Evolutionary conservation across 2,888 invertebrate genomes (phyloP).

Genomic region (Eupithecia dodoneata): DNA sequence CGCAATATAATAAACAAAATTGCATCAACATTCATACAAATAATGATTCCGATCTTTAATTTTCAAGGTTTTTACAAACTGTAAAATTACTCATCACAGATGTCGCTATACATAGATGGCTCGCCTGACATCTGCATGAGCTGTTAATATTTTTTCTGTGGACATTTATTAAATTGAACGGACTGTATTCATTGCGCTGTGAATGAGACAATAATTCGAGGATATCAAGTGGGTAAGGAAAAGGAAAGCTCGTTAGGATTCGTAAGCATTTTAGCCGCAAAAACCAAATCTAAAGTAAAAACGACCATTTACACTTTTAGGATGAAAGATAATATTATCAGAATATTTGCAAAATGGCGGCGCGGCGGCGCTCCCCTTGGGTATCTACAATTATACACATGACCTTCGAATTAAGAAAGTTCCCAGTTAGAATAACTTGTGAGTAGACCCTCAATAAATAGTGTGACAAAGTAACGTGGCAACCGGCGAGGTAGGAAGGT

Average conservation of each 20-base stretch:
- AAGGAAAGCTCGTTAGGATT: constrained; percentile 28
- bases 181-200: constrained; percentile 9
- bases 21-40: not conserved
- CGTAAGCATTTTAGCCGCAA: constrained; percentile 17
- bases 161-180: not conserved
- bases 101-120: no score
- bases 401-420: not conserved
- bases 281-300: not conserved
- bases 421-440: not conserved
- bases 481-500: constrained; percentile 20
- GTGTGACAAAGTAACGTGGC: constrained; percentile 21
- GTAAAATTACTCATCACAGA: not conserved
- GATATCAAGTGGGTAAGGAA: constrained; percentile 33
- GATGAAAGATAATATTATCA: not conserved
- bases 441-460: constrained; percentile 17
- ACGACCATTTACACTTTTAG: not conserved
- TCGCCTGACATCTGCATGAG: not conserved
- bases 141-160: not conserved
- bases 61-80: not conserved
- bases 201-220: constrained; percentile 36
- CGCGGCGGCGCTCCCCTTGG: no score
- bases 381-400: not conserved
- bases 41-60: not conserved
- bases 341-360: not conserved
- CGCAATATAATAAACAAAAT: no score